phyloP scores from a whole-genome alignment of 2,888 invertebrate genomes.

The Miltochrista miniata region DNA sequence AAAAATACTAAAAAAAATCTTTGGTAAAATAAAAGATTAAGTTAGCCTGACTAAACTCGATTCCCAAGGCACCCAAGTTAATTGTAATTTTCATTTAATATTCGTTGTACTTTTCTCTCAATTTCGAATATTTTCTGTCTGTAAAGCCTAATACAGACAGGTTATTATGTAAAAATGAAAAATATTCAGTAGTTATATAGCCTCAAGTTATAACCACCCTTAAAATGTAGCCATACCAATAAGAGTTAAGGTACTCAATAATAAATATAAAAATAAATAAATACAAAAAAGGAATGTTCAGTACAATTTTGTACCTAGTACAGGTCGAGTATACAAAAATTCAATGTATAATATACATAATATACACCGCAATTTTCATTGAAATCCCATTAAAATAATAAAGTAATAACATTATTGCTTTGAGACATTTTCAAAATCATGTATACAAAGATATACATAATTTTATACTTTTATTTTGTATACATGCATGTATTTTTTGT shows the following conservation, averaged over 20 bases:
- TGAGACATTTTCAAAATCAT: not conserved
- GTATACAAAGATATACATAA: not conserved
- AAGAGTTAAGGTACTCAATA: not conserved
- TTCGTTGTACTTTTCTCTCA: too few species aligned
- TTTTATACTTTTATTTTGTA: not conserved
- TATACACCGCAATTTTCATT: too few species aligned
- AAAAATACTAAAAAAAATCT: slow-evolving; percentile 4
- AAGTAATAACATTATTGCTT: slow-evolving; percentile 1
- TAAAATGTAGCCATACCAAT: not conserved
- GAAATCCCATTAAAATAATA: too few species aligned
- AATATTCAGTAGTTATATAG: too few species aligned
- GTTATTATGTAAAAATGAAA: too few species aligned
- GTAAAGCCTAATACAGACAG: too few species aligned
- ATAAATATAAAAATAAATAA: slow-evolving; percentile 12
- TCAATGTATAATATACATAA: slow-evolving; percentile 2
- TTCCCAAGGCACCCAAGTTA: too few species aligned
- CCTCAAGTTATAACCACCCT: too few species aligned
- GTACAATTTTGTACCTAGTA: slow-evolving; percentile 21
- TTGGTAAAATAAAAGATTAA: slow-evolving; percentile 3
- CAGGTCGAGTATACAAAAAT: not conserved
- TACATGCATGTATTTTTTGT: not conserved
- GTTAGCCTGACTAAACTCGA: not conserved
- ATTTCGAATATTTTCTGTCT: too few species aligned
- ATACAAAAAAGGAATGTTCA: slow-evolving; percentile 22
- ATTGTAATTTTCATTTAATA: too few species aligned